Percentiles rank a stretch among this genome's conserved stretches.
Evolutionary conservation across 2,113 vertebrate species (phyloP).

Genomic region (Amia ocellicauda): DNA sequence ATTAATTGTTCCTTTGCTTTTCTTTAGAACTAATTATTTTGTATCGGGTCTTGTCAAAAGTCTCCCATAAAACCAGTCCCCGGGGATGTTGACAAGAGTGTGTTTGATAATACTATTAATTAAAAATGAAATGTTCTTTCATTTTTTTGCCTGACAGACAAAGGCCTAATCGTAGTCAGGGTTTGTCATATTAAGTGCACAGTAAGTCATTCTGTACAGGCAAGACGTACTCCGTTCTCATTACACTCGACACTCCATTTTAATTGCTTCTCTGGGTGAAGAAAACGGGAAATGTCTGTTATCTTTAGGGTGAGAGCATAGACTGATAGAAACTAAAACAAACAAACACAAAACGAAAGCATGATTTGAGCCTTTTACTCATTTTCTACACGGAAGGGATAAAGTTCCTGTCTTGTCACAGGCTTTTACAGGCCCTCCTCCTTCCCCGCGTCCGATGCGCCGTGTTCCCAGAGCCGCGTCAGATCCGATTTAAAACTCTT

Average conservation of each 20-base stretch:
- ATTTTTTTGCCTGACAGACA: constrained; percentile 1
- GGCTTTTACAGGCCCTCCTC: neutral
- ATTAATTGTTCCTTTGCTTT: constrained; percentile 22
- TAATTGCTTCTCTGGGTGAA: constrained; percentile 20
- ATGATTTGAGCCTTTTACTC: constrained; percentile 10
- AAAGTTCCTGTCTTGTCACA: constrained; percentile 20
- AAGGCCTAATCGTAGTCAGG: neutral
- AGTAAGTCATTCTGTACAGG: neutral
- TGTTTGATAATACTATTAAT: constrained; percentile 14
- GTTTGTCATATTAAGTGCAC: neutral
- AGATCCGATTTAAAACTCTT: constrained; percentile 8
- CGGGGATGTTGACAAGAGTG: neutral
- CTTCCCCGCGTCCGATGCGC: neutral
- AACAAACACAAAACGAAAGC: neutral
- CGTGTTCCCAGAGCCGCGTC: neutral
- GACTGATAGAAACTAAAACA: no score
- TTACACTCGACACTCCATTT: constrained; percentile 10
- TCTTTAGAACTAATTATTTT: constrained; percentile 15
- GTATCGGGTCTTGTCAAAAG: constrained; percentile 19
- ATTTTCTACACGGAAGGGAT: constrained; percentile 21
- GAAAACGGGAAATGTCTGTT: neutral
- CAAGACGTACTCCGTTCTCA: constrained; percentile 7
- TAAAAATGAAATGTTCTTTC: constrained; percentile 10
- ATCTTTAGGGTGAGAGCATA: neutral
- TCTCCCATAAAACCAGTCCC: neutral